Evolutionary conservation across 2,888 invertebrate genomes (phyloP), one percentile per base, ranked within the genome.

Genomic region (Teleiodes luculella): DNA sequence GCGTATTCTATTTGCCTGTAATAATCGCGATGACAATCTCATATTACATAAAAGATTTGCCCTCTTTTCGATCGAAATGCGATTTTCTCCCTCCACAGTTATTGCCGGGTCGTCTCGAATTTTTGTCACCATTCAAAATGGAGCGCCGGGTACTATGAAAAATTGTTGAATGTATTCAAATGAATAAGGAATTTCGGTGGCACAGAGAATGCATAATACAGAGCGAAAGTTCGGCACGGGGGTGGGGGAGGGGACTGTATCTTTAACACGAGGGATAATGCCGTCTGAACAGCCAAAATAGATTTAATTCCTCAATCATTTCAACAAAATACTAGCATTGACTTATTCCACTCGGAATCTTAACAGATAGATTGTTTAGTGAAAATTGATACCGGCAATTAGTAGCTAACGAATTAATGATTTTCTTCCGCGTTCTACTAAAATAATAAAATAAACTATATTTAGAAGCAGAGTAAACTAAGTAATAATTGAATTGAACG

Each of bases 11-110:
- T 89, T 89, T 88, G 85, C 86, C 86, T 87, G 85, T 88, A 88
- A 89, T 89, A 89, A 88, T 88, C 87, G 86, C 88, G 86, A 88
- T 89, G 89, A 89, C 89, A 87, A 89, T 89, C 87, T 88, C 81
- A 87, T 89, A 88, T 87, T 87, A 86, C 87, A 88, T 87, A 89
- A 89, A 89, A 89, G 88, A 87, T 88, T 88, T 88, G 81, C 86
- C 87, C 87, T 86, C 86, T 85, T 80, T 83, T 83, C 81, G 84
- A 86, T 86, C 83, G 82, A 87, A 88, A 88, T 88, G 82, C 86
- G 89, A 88, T 89, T 88, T 89, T 85, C 86, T 85, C 84, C 83
- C 83, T 82, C 80, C 77, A 72, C 75, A 83, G 82, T 82, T 86
- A 87, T 87, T 84, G 84, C 78, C 80, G 81, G 81, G 67, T 81